phyloP scores from a whole-genome alignment of 64 coral and sea anemone species.

The Anthopleura sola region DNA sequence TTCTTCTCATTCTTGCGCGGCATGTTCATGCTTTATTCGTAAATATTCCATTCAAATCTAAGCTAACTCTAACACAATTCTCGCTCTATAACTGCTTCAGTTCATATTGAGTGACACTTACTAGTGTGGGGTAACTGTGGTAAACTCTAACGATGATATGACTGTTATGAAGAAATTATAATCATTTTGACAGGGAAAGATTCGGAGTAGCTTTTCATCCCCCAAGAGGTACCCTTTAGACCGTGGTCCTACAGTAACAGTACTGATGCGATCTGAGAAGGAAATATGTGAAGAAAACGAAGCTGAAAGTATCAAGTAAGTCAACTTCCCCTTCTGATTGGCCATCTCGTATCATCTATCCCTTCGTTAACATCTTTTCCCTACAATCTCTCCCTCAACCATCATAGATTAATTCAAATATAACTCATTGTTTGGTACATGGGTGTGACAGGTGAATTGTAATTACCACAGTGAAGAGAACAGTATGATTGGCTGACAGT shows the following conservation, averaged over 20 bases:
- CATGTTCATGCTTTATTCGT: not conserved
- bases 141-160: not conserved
- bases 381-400: not conserved
- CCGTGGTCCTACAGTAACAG: slow-evolving; percentile 20
- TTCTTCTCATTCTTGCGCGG: not conserved
- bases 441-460: too few relatives aligned
- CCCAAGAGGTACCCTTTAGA: slow-evolving; percentile 25
- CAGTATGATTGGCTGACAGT: too few relatives aligned
- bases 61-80: not conserved
- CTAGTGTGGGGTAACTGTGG: too few relatives aligned
- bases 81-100: too few relatives aligned
- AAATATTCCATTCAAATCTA: not conserved
- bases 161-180: not conserved
- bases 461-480: too few relatives aligned
- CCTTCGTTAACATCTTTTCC: not conserved
- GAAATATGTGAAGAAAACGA: slow-evolving; percentile 8
- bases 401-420: not conserved
- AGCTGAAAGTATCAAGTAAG: slow-evolving; percentile 10
- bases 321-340: not conserved
- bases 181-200: not conserved
- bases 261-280: slow-evolving; percentile 10
- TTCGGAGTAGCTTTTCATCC: not conserved
- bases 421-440: too few relatives aligned
- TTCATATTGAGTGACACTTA: too few relatives aligned
- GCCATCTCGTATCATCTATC: not conserved